These are phyloP conservation scores for Charina bottae DNA, from an alignment of 2,113 vertebrate species.

Conservation along the genomic window DNA sequence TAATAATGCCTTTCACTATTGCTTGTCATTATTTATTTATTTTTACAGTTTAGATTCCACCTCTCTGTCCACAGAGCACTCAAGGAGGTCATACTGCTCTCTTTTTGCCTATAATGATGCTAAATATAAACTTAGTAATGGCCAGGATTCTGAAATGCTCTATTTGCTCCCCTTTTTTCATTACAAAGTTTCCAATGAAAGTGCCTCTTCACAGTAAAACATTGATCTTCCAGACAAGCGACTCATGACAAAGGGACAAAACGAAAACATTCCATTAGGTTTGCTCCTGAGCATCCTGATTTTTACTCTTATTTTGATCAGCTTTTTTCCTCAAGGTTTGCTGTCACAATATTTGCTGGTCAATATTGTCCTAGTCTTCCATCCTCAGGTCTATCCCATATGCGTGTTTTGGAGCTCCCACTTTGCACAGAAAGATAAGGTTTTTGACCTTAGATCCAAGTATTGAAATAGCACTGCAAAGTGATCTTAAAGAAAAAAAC, in stretches of 20 bases:
- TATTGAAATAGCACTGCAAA: background rate
- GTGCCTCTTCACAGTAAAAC: background rate
- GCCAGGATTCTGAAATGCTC: background rate
- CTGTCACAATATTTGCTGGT: background rate
- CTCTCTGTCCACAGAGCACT: background rate
- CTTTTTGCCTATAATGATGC: background rate
- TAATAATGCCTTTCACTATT: accelerated
- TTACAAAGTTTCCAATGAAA: background rate
- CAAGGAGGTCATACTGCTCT: background rate
- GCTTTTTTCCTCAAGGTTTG: background rate
- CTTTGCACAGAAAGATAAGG: background rate
- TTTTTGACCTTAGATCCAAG: background rate
- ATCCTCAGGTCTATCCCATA: background rate
- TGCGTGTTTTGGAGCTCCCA: background rate
- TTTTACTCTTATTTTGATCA: background rate
- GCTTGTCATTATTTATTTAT: background rate
- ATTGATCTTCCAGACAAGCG: background rate
- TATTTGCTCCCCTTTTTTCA: background rate
- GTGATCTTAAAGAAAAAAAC: background rate
- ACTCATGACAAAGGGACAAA: background rate
- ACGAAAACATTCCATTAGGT: background rate
- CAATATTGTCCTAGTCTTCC: background rate
- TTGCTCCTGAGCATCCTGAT: background rate
- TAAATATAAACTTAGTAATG: background rate
- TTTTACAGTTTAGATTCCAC: background rate